Evolutionary conservation across 2,888 invertebrate species (phyloP).

Genomic region (Ectemnius continuus): DNA sequence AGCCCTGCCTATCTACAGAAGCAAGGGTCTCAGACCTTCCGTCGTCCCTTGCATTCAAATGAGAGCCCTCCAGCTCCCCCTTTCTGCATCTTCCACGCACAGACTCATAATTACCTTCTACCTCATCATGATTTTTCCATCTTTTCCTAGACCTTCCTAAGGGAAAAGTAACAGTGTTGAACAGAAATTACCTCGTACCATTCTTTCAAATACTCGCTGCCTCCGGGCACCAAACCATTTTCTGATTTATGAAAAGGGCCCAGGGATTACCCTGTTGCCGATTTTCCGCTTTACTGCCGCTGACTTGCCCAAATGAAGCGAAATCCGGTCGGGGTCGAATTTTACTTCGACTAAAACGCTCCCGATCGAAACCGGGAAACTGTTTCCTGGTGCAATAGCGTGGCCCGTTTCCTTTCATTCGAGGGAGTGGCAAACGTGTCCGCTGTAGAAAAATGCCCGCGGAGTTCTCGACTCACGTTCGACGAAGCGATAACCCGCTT

Average conservation of each 20-base stretch:
- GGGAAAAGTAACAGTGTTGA: not conserved
- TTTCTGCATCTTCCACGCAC: slow-evolving; percentile 1
- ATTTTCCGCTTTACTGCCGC: not conserved
- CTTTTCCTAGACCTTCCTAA: not conserved
- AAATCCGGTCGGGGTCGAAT: slow-evolving; percentile 35
- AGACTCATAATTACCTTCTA: slow-evolving; percentile 11
- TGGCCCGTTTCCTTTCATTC: slow-evolving; percentile 38
- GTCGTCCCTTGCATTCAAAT: slow-evolving; percentile 57
- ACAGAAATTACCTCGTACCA: not conserved
- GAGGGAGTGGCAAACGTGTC: slow-evolving; percentile 41
- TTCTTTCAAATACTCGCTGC: too few species aligned
- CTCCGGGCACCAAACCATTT: not conserved
- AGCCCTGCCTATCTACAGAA: slow-evolving; percentile 34
- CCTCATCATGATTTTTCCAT: slow-evolving; percentile 31
- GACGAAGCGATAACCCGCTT: slow-evolving; percentile 68
- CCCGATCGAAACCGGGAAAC: slow-evolving; percentile 43
- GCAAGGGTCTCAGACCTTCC: slow-evolving; percentile 25
- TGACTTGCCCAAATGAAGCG: slow-evolving; percentile 8
- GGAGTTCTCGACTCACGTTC: slow-evolving; percentile 69
- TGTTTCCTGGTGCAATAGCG: slow-evolving; percentile 38
- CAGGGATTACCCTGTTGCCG: slow-evolving; percentile 5
- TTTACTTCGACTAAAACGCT: slow-evolving; percentile 11
- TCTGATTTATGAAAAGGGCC: not conserved
- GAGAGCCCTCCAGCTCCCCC: slow-evolving; percentile 23
- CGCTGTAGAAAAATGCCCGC: slow-evolving; percentile 62